Conservation (phyloP, 2,888 invertebrate genomes). For the Alitta virens region DNA sequence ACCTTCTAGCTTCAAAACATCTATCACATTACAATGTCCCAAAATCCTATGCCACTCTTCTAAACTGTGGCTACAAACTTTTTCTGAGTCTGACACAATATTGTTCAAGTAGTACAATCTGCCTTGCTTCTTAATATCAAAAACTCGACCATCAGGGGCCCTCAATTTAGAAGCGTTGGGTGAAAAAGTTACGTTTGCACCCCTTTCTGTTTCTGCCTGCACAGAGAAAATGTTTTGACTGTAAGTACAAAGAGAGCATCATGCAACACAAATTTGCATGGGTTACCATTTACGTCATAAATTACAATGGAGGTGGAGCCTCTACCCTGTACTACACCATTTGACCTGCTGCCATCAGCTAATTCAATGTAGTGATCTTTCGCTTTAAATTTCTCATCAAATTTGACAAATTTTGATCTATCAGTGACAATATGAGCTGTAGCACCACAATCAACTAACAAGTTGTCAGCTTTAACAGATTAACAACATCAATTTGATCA, state of each 20-base stretch:
- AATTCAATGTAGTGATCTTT: constrained; percentile 26
- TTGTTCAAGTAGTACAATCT: too few species aligned
- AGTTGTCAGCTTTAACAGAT: neutral
- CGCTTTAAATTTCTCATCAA: constrained; percentile 22
- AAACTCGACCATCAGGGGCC: too few species aligned
- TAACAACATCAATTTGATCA: neutral
- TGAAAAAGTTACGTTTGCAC: too few species aligned
- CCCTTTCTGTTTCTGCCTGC: too few species aligned
- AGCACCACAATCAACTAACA: constrained; percentile 26
- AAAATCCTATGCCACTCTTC: constrained; percentile 20
- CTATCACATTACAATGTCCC: constrained; percentile 22
- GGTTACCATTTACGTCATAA: constrained; percentile 10
- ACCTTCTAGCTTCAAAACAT: constrained; percentile 19
- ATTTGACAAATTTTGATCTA: constrained; percentile 17
- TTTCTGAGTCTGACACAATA: neutral
- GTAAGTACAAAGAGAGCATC: too few species aligned
- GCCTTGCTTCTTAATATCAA: too few species aligned
- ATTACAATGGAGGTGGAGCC: constrained; percentile 19
- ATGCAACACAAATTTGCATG: too few species aligned
- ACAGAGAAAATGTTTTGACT: too few species aligned
- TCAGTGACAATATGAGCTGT: constrained; percentile 21
- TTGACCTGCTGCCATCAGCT: constrained; percentile 26
- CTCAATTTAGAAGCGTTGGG: too few species aligned
- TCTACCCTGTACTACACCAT: constrained; percentile 16
- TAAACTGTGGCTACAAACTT: neutral